phyloP scores from a whole-genome alignment of 1,140 invertebrate species.

The Megalopta genalis region DNA sequence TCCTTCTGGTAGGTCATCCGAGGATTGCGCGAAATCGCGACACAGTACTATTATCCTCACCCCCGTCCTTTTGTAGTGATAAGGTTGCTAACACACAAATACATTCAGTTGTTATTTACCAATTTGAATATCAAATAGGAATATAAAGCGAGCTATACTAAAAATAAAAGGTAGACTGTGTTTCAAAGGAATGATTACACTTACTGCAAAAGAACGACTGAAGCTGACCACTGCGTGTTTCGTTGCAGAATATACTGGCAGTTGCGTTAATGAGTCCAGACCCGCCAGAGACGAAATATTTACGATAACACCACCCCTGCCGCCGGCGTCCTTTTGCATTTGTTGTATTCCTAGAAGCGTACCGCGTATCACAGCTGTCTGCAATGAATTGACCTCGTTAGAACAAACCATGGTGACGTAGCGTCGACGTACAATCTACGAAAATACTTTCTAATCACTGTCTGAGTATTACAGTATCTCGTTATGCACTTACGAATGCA shows the following conservation, averaged over 20 bases:
- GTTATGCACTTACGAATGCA: neutral
- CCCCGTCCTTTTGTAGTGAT: conserved; percentile 76
- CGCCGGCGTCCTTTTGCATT: conserved; percentile 83
- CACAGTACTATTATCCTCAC: conserved; percentile 78
- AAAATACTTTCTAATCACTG: neutral
- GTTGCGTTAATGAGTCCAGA: conserved; percentile 80
- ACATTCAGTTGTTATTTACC: neutral
- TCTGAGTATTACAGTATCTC: neutral
- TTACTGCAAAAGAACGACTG: conserved; percentile 78
- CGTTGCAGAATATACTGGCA: conserved; percentile 85
- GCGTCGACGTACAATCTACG: neutral
- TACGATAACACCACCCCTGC: conserved; percentile 83
- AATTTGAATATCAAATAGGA: too few species aligned
- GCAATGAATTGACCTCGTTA: conserved; percentile 10
- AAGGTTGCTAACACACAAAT: conserved; percentile 69
- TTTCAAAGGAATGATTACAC: neutral
- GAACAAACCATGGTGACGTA: neutral
- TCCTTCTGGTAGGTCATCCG: conserved; percentile 25
- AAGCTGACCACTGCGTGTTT: conserved; percentile 84
- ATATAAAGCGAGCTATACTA: neutral
- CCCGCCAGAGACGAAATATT: conserved; percentile 84
- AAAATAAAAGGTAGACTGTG: too few species aligned
- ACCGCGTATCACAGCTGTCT: conserved; percentile 77
- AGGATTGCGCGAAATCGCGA: conserved; percentile 73
- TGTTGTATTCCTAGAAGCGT: conserved; percentile 77